Conservation (phyloP, 2,113 vertebrate genomes). For the Crypturellus undulatus region DNA sequence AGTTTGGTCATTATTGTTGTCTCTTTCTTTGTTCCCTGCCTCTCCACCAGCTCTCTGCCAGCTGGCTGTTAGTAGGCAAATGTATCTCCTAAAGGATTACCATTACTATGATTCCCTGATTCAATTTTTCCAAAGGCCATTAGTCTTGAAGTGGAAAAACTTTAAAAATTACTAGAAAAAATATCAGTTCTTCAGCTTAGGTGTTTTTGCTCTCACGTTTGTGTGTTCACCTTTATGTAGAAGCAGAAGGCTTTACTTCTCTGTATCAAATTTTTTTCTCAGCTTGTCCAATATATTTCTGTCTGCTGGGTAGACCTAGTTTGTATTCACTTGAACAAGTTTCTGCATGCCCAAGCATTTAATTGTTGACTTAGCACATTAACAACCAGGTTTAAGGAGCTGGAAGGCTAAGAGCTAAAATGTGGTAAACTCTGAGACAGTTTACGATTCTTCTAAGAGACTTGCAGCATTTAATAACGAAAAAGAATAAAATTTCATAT, state of each 20-base stretch:
- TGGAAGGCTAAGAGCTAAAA: neutral
- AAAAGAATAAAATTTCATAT: neutral
- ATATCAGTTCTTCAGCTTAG: neutral
- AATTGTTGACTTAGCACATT: neutral
- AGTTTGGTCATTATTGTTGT: neutral
- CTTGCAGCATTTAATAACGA: neutral
- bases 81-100: neutral
- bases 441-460: neutral
- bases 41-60: neutral
- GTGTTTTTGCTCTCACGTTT: neutral
- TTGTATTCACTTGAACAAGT: neutral
- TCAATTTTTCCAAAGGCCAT: neutral
- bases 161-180: neutral
- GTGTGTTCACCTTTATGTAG: too few relatives aligned
- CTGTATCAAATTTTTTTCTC: neutral
- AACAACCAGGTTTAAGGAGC: neutral
- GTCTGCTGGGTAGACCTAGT: neutral
- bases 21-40: neutral
- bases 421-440: too few relatives aligned
- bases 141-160: neutral
- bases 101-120: neutral
- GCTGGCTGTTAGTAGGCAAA: neutral
- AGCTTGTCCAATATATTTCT: neutral
- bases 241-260: neutral
- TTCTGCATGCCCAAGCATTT: neutral